A percentile compares a stretch with the other conserved stretches of the same genome.
These are phyloP conservation scores for Microctenopoma stevenorrisi DNA, from an alignment of 2,797 vertebrate species.

Conservation along the genomic window DNA sequence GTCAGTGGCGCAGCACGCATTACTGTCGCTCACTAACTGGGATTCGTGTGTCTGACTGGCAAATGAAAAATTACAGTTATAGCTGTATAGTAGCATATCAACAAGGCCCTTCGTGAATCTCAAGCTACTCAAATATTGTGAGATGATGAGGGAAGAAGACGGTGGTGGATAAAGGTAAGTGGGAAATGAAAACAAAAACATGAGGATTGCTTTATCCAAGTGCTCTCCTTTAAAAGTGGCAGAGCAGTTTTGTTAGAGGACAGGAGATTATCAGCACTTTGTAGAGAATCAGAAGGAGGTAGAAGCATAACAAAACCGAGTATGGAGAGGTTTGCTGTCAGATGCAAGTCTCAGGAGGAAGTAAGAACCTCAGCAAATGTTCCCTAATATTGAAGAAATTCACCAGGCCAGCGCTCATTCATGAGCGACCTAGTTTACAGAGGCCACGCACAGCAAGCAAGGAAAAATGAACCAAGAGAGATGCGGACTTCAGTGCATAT, in stretches of 20 bases:
- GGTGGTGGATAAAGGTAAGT: too few relatives aligned
- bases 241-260: slow-evolving; percentile 9
- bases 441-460: neutral
- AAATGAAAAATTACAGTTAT: neutral
- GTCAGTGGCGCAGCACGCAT: slow-evolving; percentile 7
- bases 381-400: slow-evolving; percentile 21
- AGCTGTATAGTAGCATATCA: too few relatives aligned
- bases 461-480: neutral
- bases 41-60: neutral
- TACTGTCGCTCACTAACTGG: neutral
- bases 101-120: too few relatives aligned
- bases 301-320: neutral
- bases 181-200: neutral
- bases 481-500: too few relatives aligned
- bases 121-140: too few relatives aligned
- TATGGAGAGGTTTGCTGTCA: slow-evolving; percentile 27
- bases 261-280: slow-evolving; percentile 18
- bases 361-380: slow-evolving; percentile 11
- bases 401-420: neutral
- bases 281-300: slow-evolving; percentile 12
- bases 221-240: slow-evolving; percentile 19
- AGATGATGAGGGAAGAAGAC: too few relatives aligned
- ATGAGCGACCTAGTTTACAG: neutral
- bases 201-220: too few relatives aligned
- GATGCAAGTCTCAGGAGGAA: slow-evolving; percentile 11